phyloP scores from a whole-genome alignment of 2,888 invertebrate species.

The Deilephila porcellus region DNA sequence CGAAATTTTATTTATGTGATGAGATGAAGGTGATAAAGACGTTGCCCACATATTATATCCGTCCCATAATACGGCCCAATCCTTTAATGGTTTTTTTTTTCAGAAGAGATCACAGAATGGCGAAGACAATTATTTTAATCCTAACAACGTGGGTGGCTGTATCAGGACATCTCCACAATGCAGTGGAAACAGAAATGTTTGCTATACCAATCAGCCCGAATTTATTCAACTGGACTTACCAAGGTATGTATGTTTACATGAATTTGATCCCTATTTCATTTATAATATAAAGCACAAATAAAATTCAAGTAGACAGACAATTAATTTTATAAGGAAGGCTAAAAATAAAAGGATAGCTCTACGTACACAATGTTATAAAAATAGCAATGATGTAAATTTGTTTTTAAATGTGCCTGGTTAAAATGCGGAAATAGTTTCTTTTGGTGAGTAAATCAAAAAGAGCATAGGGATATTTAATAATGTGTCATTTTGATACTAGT shows the following conservation, averaged over 20 bases:
- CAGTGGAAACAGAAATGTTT: constrained; percentile 90
- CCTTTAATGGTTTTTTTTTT: constrained; percentile 37
- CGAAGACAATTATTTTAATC: constrained; percentile 41
- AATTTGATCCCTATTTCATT: neutral
- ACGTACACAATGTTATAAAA: no score
- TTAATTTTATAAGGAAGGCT: no score
- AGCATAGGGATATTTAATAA: no score
- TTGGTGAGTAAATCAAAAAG: no score
- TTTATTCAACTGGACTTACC: constrained; percentile 92
- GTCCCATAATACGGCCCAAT: constrained; percentile 10
- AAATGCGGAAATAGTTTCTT: no score
- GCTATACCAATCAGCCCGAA: constrained; percentile 90
- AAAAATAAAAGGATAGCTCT: no score
- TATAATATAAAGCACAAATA: no score
- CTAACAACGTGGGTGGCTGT: constrained; percentile 47
- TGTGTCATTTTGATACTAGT: no score
- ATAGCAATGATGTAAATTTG: no score
- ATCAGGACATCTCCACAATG: constrained; percentile 72
- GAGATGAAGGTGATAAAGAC: no score
- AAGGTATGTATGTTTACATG: constrained; percentile 74
- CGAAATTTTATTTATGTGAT: neutral
- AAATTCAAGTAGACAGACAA: no score
- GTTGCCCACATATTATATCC: neutral
- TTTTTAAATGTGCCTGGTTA: no score
- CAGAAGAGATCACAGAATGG: constrained; percentile 42